These are phyloP conservation scores for Phyllopteryx taeniolatus DNA, from an alignment of 2,113 vertebrate genomes.

Conservation along the genomic window DNA sequence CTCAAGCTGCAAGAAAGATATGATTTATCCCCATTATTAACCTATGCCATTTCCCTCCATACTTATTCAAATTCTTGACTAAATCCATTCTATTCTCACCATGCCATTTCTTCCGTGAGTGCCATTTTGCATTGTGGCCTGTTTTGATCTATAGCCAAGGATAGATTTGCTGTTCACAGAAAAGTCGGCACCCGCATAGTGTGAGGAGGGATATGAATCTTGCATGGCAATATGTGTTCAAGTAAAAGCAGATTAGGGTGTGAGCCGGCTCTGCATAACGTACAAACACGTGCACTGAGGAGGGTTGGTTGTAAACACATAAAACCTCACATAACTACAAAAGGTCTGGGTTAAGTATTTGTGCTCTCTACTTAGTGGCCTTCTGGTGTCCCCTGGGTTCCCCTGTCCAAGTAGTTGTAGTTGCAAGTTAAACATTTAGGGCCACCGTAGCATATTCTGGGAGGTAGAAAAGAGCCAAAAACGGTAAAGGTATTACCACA, in stretches of 20 bases:
- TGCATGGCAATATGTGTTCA: constrained; percentile 40
- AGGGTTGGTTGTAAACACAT: background rate
- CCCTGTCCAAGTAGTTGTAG: background rate
- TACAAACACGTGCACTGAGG: background rate
- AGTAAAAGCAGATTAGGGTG: constrained; percentile 46
- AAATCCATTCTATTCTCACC: constrained; percentile 42
- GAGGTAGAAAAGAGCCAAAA: background rate
- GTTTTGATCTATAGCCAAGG: constrained; percentile 49
- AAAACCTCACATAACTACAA: background rate
- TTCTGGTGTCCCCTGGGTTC: too few relatives aligned
- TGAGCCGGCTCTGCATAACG: constrained; percentile 15
- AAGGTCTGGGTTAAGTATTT: background rate
- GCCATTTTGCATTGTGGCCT: constrained; percentile 18
- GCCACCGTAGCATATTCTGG: background rate
- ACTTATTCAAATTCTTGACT: constrained; percentile 57
- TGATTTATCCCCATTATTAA: constrained; percentile 68
- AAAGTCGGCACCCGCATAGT: constrained; percentile 19
- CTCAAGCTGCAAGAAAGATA: constrained; percentile 50
- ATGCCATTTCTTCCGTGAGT: constrained; percentile 13
- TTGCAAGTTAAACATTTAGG: background rate
- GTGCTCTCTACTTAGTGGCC: background rate
- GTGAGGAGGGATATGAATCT: constrained; percentile 43
- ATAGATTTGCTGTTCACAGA: constrained; percentile 58
- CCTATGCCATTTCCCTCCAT: constrained; percentile 52
- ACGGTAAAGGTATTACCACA: background rate